These are phyloP conservation scores for Hippocampus zosterae DNA, from an alignment of 2,113 vertebrate genomes.

Conservation along the genomic window DNA sequence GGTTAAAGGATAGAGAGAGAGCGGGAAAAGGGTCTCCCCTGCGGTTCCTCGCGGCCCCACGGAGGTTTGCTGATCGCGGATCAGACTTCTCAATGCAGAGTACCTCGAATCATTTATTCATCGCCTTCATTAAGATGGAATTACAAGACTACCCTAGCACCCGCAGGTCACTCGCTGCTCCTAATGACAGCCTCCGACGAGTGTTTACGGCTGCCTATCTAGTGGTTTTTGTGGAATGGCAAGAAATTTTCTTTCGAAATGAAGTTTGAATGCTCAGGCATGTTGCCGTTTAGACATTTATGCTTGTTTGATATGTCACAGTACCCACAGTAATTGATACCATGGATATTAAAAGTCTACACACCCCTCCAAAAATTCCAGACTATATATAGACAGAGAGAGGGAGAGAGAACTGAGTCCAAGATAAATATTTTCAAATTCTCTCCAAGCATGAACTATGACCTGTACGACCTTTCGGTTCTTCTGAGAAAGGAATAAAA, in stretches of 20 bases:
- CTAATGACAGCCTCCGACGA: conserved; percentile 44
- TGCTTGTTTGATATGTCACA: background rate
- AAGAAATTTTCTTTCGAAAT: background rate
- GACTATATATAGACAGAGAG: too few relatives aligned
- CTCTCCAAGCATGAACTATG: too few relatives aligned
- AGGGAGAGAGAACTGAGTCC: too few relatives aligned
- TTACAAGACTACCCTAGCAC: conserved; percentile 58
- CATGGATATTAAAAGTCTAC: background rate
- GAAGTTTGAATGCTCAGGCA: background rate
- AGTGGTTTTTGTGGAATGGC: conserved; percentile 41
- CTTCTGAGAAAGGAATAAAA: too few relatives aligned
- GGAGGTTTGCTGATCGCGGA: conserved; percentile 45
- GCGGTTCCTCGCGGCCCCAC: conserved; percentile 29
- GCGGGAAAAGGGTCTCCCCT: conserved; percentile 30
- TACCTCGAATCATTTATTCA: conserved; percentile 68
- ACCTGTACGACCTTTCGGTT: too few relatives aligned
- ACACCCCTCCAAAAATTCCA: background rate
- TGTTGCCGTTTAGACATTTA: background rate
- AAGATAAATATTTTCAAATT: too few relatives aligned
- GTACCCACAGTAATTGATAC: background rate
- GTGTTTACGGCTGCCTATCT: conserved; percentile 27
- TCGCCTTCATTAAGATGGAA: conserved; percentile 65
- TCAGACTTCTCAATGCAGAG: conserved; percentile 46
- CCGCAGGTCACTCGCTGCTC: conserved; percentile 50
- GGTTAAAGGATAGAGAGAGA: conserved; percentile 31